Evolutionary conservation across 1,140 invertebrate genomes (phyloP).

Genomic region (Brachionus koreanus): DNA sequence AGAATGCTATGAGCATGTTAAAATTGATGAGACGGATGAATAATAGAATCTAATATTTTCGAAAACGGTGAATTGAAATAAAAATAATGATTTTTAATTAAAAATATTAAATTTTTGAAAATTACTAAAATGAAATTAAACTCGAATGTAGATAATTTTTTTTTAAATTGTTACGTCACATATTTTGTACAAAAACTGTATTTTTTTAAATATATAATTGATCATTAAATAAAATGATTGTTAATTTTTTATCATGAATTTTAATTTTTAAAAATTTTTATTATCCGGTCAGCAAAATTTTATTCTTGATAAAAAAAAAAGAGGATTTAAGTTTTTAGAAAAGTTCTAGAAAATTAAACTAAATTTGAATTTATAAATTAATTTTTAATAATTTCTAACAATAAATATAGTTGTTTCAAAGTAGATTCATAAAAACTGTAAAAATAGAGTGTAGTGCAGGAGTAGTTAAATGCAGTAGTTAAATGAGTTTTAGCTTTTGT

Average conservation of each 20-base stretch:
- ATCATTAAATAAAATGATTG: neutral
- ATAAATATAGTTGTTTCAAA: too few relatives aligned
- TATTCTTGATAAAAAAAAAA: too few relatives aligned
- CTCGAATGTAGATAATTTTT: neutral
- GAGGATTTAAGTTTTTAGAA: too few relatives aligned
- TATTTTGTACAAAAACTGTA: neutral
- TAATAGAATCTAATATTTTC: neutral
- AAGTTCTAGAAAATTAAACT: too few relatives aligned
- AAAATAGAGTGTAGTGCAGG: too few relatives aligned
- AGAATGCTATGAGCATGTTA: neutral
- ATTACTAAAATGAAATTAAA: neutral
- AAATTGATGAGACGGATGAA: neutral
- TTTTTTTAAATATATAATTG: neutral
- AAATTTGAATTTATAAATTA: too few relatives aligned
- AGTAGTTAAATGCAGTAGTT: too few relatives aligned
- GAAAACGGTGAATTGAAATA: neutral
- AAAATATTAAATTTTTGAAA: neutral
- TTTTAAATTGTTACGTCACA: neutral
- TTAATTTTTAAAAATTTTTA: too few relatives aligned
- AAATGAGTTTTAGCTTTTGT: too few relatives aligned
- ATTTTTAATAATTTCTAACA: too few relatives aligned
- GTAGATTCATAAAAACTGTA: too few relatives aligned
- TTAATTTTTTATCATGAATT: neutral
- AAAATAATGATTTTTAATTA: neutral
- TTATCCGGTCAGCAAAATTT: too few relatives aligned